Conservation (phyloP, 2,113 vertebrate genomes). For the Pachypanchax playfairii region DNA sequence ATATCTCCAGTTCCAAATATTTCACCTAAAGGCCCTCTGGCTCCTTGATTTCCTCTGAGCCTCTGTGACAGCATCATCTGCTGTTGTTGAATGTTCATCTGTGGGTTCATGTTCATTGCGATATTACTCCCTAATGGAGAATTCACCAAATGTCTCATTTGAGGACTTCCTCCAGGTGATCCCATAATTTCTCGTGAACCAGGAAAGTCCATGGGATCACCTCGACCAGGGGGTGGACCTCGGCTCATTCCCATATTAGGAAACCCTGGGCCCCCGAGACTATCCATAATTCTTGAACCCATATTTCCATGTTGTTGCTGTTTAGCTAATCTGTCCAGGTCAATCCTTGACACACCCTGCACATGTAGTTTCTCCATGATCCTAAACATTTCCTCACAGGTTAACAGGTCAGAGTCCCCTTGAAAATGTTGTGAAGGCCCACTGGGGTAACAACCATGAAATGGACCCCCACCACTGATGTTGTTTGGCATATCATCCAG, state of each 20-base stretch:
- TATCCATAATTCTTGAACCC: conserved; percentile 80
- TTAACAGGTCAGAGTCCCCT: conserved; percentile 86
- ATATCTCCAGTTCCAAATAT: conserved; percentile 85
- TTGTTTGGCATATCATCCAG: conserved; percentile 88
- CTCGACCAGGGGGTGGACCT: conserved; percentile 58
- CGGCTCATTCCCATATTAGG: conserved; percentile 71
- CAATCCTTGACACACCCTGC: conserved; percentile 82
- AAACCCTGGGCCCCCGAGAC: conserved; percentile 69
- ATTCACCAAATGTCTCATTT: conserved; percentile 87
- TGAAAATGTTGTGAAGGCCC: conserved; percentile 81
- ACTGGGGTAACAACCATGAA: conserved; percentile 81
- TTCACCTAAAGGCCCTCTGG: conserved; percentile 78
- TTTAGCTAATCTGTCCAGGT: conserved; percentile 85
- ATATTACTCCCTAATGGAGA: conserved; percentile 86
- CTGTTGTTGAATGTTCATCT: conserved; percentile 86
- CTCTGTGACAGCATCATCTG: conserved; percentile 92
- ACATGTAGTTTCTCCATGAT: conserved; percentile 91
- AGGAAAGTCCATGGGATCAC: conserved; percentile 87
- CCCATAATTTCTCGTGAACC: conserved; percentile 87
- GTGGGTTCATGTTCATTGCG: conserved; percentile 88
- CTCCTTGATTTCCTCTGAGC: conserved; percentile 81
- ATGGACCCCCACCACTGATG: conserved; percentile 81
- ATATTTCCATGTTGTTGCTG: conserved; percentile 84
- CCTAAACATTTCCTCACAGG: conserved; percentile 90
- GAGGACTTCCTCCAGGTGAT: conserved; percentile 81